Base-by-base conservation (phyloP, 2,888 invertebrate species). In the Andrena chrysosceles region DNA sequence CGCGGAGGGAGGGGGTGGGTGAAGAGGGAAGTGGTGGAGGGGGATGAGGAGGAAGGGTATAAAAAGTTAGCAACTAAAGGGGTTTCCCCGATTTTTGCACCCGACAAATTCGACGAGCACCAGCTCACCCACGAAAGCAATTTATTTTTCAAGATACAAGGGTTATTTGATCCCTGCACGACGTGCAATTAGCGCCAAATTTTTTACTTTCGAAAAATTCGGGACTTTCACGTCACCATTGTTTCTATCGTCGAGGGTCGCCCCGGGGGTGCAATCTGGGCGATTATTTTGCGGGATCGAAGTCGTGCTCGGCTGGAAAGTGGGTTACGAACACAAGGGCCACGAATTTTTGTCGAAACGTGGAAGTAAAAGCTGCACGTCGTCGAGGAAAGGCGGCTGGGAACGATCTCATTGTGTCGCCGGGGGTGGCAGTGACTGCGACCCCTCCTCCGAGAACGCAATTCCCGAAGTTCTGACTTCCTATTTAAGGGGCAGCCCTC, bases 401-500 rank as follows among this genome's bases (percentile, higher is more conserved):
- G 23, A 59, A 26, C 56, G 77, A 66, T 26, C n/a, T 78, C 48
- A 80, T 80, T 80, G 70, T 71, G 26, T 52, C 42, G 49, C 6
- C 5, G n/a, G n/a, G 70, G 77, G 20, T 77, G 16, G 20, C 6
- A 33, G 5, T 33, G 54, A 33, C 70, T n/a, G 31, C 10, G n/a
- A 33, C 33, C 42, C 67, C 60, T 10, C 3, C 56, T 29, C 56
- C 63, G 62, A 49, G 49, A 68, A 72, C 63, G 63, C 73, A 78
- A 78, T 81, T 72, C 56, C 63, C 72, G 13, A 68, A 72, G 63
- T 81, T 78, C 68, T 63, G 72, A 81, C 63, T 81, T 78, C 31
- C 78, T 68, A 49, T 72, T 81, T 81, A 81, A 81, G 63, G 49
- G 59, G 69, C 72, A 56, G 10, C 10, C 49, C 62, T 56, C 48